Percentiles rank a stretch among this genome's conserved stretches.
These are phyloP conservation scores for Poicephalus meyeri DNA, from an alignment of 2,113 vertebrate genomes.

Conservation along the genomic window DNA sequence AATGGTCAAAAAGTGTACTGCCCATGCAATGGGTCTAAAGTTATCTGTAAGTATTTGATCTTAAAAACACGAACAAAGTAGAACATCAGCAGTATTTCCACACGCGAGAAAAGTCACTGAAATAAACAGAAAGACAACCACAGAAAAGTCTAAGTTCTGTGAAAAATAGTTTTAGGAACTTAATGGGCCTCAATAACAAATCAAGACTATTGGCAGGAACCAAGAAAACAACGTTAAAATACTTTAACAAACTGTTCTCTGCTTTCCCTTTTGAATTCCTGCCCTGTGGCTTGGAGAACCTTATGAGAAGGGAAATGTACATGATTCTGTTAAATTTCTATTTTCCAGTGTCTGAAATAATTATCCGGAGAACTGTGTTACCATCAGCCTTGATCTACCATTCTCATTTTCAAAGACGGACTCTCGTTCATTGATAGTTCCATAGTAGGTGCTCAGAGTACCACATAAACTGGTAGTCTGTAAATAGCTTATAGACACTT, in stretches of 20 bases:
- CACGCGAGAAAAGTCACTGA: background rate
- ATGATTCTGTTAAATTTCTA: background rate
- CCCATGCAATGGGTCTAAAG: background rate
- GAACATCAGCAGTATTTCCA: background rate
- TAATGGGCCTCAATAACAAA: background rate
- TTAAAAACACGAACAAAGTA: background rate
- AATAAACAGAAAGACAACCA: background rate
- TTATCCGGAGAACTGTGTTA: background rate
- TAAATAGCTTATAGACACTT: background rate
- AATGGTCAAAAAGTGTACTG: background rate
- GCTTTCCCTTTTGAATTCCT: background rate
- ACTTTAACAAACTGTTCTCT: background rate
- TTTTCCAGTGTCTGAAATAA: background rate
- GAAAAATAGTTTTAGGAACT: background rate
- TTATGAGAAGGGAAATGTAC: background rate
- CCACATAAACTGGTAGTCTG: background rate
- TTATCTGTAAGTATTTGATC: background rate
- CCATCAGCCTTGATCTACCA: background rate
- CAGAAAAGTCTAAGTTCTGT: background rate
- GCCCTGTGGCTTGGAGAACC: background rate
- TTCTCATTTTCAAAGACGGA: background rate
- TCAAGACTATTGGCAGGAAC: background rate
- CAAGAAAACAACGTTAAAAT: background rate
- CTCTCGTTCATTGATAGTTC: background rate
- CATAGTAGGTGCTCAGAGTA: background rate